Evolutionary conservation across 2,797 vertebrate genomes (phyloP).

Genomic region (Xiphorhynchus erythropygius): DNA sequence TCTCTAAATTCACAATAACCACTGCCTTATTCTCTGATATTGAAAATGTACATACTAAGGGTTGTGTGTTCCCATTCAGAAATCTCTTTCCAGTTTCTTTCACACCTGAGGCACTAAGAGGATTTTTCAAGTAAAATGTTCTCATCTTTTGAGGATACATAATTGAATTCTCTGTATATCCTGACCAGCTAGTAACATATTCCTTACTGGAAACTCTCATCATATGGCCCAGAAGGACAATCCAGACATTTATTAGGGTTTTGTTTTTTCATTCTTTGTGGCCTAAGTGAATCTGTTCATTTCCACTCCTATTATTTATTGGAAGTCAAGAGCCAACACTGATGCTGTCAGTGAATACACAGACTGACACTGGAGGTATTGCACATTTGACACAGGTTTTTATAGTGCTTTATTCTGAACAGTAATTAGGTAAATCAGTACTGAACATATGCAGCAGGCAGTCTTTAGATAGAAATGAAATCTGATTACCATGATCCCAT

Average conservation of each 20-base stretch:
- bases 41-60: not conserved
- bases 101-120: not conserved
- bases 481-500: conserved; percentile 13
- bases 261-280: not conserved
- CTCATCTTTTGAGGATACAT: not conserved
- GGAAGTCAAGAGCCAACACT: not conserved
- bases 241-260: not conserved
- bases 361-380: not conserved
- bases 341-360: not conserved
- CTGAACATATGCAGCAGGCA: conserved; percentile 51
- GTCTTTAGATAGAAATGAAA: conserved; percentile 38
- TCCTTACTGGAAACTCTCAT: not conserved
- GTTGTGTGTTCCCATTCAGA: not conserved
- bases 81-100: not conserved
- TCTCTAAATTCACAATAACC: not conserved
- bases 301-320: not conserved
- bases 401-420: conserved; percentile 69
- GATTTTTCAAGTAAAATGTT: not conserved
- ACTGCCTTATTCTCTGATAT: not conserved
- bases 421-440: conserved; percentile 55
- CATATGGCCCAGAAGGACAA: not conserved
- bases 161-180: not conserved
- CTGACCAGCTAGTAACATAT: not conserved
- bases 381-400: not conserved
- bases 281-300: not conserved